Percentiles rank a stretch among this genome's conserved stretches.
phyloP scores from a whole-genome alignment of 2,888 invertebrate species.

The Physocephala rufipes region DNA sequence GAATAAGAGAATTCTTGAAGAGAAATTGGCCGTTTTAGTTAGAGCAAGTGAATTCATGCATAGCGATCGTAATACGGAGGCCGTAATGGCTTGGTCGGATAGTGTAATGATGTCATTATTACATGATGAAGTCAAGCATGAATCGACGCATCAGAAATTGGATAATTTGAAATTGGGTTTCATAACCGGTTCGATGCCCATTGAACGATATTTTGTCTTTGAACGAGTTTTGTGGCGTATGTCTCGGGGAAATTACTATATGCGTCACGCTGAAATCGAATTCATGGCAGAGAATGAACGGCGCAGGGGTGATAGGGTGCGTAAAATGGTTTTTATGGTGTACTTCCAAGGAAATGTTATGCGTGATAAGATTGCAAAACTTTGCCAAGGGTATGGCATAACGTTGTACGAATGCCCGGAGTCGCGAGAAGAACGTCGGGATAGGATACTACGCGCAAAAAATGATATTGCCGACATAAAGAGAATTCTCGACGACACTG shows the following conservation, averaged over 20 bases:
- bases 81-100: conserved; percentile 52
- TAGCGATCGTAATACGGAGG: conserved; percentile 40
- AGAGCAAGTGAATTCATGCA: conserved; percentile 50
- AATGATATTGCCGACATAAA: conserved; percentile 80
- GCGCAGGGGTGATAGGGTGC: conserved; percentile 8
- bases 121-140: conserved; percentile 47
- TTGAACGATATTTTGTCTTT: conserved; percentile 90
- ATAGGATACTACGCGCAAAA: conserved; percentile 78
- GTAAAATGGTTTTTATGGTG: conserved; percentile 84
- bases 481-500: conserved; percentile 77
- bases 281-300: conserved; percentile 77
- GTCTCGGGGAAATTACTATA: conserved; percentile 92
- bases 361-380: conserved; percentile 80
- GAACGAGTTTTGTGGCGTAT: conserved; percentile 96
- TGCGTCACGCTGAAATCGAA: conserved; percentile 90
- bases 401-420: conserved; percentile 86
- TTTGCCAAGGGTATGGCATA: conserved; percentile 85
- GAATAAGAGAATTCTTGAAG: conserved; percentile 45
- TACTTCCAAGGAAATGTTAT: conserved; percentile 82
- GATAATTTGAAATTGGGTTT: conserved; percentile 70
- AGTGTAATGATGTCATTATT: conserved; percentile 47
- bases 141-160: background rate
- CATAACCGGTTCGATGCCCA: conserved; percentile 92
- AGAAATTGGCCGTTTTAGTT: conserved; percentile 50
- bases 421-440: conserved; percentile 74